Evolutionary conservation across 2,888 invertebrate genomes (phyloP).

Genomic region (Eumacrocentrus americanus): DNA sequence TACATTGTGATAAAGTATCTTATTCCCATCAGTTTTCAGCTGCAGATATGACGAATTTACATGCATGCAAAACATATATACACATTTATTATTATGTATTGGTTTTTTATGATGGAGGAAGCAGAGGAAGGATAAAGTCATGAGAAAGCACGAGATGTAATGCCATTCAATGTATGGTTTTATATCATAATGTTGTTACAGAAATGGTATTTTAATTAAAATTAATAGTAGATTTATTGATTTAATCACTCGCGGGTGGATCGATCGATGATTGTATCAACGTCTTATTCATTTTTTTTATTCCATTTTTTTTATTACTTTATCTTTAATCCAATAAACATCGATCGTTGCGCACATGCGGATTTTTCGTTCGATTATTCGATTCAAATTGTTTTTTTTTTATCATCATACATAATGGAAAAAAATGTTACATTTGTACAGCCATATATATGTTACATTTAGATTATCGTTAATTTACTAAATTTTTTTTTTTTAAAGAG

Average conservation of each 20-base stretch:
- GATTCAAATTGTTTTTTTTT: slow-evolving; percentile 36
- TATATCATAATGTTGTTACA: slow-evolving; percentile 66
- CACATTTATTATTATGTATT: not conserved
- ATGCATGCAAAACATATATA: not conserved
- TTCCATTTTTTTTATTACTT: not conserved
- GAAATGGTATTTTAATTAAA: slow-evolving; percentile 70
- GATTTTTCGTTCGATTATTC: slow-evolving; percentile 32
- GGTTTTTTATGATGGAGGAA: slow-evolving; percentile 8
- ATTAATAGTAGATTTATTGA: slow-evolving; percentile 68
- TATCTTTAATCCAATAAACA: slow-evolving; percentile 23
- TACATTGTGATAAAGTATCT: not conserved
- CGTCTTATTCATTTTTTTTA: slow-evolving; percentile 18
- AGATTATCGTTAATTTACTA: slow-evolving; percentile 58
- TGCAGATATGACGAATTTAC: too few species aligned
- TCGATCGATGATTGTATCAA: slow-evolving; percentile 46
- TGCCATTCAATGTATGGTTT: slow-evolving; percentile 61
- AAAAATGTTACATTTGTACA: slow-evolving; percentile 64
- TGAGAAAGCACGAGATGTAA: slow-evolving; percentile 27
- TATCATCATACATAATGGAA: slow-evolving; percentile 58
- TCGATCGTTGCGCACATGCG: slow-evolving; percentile 48
- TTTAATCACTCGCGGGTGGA: slow-evolving; percentile 59
- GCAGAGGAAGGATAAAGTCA: slow-evolving; percentile 7
- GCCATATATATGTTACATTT: slow-evolving; percentile 63
- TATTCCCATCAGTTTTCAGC: too few species aligned
- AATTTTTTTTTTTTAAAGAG: slow-evolving; percentile 45